Evolutionary conservation across 2,113 vertebrate species (phyloP).

Genomic region (Fregetta grallaria): DNA sequence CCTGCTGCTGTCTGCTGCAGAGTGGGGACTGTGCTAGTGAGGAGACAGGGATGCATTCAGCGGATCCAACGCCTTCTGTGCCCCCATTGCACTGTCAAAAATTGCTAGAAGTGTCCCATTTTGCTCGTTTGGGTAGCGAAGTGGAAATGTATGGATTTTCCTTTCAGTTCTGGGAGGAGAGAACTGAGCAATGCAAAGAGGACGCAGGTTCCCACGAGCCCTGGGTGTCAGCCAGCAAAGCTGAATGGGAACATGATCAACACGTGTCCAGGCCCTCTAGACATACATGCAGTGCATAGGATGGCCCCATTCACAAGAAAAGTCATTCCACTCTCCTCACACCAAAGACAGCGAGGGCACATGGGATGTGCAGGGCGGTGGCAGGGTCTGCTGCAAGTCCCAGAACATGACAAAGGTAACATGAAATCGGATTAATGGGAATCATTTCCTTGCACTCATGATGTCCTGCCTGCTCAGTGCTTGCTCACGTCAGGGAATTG

Average conservation of each 20-base stretch:
- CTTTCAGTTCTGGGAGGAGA: not conserved
- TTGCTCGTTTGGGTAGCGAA: not conserved
- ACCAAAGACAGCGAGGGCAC: not conserved
- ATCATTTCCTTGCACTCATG: rapidly evolving
- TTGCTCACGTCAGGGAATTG: not conserved
- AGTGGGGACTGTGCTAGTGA: rapidly evolving
- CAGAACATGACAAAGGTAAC: not conserved
- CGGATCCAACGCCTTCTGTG: not conserved
- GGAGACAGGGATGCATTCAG: not conserved
- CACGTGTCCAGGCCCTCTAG: not conserved
- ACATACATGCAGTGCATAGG: too few relatives aligned
- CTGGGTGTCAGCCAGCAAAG: not conserved
- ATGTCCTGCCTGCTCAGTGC: not conserved
- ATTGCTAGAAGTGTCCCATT: not conserved
- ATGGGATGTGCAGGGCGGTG: not conserved
- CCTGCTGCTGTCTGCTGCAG: not conserved
- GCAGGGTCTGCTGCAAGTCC: not conserved
- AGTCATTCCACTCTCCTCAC: not conserved
- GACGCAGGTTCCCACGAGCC: not conserved
- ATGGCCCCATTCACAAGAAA: not conserved
- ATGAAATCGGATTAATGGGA: not conserved
- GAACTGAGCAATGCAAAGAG: not conserved
- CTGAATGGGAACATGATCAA: not conserved
- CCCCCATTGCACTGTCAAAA: not conserved
- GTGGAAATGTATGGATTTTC: not conserved